Base-by-base conservation (phyloP, 2,888 invertebrate species). In the Tetropium fuscum region DNA sequence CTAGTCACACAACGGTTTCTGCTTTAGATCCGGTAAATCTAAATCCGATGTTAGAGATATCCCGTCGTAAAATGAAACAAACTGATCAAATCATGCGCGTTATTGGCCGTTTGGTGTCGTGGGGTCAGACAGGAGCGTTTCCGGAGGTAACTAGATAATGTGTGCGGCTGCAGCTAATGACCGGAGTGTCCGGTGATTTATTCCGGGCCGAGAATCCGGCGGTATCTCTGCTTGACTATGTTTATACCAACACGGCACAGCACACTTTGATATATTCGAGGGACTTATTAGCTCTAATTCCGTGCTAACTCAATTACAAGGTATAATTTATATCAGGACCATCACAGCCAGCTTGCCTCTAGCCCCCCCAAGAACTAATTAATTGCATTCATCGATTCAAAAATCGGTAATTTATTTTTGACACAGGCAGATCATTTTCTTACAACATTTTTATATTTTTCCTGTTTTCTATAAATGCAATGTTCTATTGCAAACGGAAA, bases 111-210 rank as follows among this genome's bases (percentile, higher is more conserved):
- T 49, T 20, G 55, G 40, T 11, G 45, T 41, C 41, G 32, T 41
- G 25, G 56, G 45, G 60, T 51, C 60, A 59, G 64, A 59, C 65
- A 61, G 65, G 68, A 38, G 69, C 68, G 70, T 73, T 75, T 76
- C 76, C 75, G 77, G 75, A 74, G 76, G 75, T 76, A 75, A 74
- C 76, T 74, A 77, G 78, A 78, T 78, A 78, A 79, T 79, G 78
- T 78, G 79, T 76, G 77, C 75, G 77, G 76, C 73, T 74, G 75
- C 74, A 78, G 79, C 80, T 81, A 81, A 81, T 80, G 80, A 81
- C 80, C 80, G 77, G 79, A 74, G 78, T 75, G 80, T 78, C 78
- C 79, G 78, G 80, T 81, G 80, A 81, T 81, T 80, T 81, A 81
- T 81, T 80, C 78, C 69, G 74, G 70, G 74, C 74, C 62, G 73